A percentile compares a stretch with the other conserved stretches of the same genome.
Conservation (phyloP, 2,797 vertebrate species). For the Hoplostethus mediterraneus region DNA sequence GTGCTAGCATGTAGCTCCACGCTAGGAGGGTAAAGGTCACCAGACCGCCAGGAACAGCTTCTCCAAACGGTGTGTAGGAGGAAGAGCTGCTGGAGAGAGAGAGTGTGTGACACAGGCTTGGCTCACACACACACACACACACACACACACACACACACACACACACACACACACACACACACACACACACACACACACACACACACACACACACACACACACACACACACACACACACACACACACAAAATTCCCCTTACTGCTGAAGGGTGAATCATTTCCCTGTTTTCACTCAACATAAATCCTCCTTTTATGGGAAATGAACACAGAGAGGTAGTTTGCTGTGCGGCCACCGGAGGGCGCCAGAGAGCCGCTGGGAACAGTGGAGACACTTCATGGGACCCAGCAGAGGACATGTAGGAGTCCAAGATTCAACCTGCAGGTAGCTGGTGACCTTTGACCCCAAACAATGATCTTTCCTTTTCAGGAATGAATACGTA, state of each 20-base stretch:
- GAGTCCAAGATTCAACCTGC: too few relatives aligned
- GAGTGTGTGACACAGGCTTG: too few relatives aligned
- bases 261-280: background rate
- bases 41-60: background rate
- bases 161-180: too few relatives aligned
- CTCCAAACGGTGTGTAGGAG: background rate
- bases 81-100: background rate
- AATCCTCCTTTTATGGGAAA: background rate
- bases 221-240: constrained; percentile 1
- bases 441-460: too few relatives aligned
- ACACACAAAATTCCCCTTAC: background rate
- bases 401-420: too few relatives aligned
- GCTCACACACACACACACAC: background rate
- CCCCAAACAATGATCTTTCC: too few relatives aligned
- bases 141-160: too few relatives aligned
- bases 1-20: too few relatives aligned
- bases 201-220: too few relatives aligned
- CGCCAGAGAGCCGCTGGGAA: background rate
- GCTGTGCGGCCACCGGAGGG: background rate
- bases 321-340: background rate
- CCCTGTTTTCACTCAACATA: background rate
- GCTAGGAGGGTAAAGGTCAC: background rate
- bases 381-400: too few relatives aligned
- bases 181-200: too few relatives aligned
- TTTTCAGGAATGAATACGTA: too few relatives aligned